Percentiles rank a stretch among this genome's conserved stretches.
Conservation (phyloP, 2,113 vertebrate genomes). For the Mesocricetus auratus region DNA sequence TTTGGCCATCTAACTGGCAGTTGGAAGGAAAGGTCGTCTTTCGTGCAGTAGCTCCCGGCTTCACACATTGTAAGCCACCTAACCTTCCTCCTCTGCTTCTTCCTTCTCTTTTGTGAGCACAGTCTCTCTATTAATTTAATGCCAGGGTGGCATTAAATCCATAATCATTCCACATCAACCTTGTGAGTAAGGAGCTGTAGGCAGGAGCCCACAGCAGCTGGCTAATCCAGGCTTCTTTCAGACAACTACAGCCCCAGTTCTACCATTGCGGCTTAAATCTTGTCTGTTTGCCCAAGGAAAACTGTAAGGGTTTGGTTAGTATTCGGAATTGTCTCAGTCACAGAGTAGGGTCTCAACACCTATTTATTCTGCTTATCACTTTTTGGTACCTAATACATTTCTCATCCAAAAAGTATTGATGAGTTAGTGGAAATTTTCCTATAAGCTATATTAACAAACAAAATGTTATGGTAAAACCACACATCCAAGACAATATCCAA, state of each 20-base stretch:
- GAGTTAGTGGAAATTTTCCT: not conserved
- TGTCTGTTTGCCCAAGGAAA: not conserved
- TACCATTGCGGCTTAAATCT: not conserved
- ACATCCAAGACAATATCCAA: not conserved
- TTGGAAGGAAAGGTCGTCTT: not conserved
- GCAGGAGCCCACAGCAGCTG: not conserved
- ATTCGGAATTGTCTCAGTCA: not conserved
- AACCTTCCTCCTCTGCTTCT: not conserved
- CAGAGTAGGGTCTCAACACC: not conserved
- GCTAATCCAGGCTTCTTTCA: not conserved
- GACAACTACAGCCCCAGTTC: no score
- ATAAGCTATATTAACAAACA: slow-evolving; percentile 6
- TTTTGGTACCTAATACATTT: not conserved
- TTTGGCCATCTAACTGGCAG: not conserved
- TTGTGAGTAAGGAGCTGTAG: not conserved
- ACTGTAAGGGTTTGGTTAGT: not conserved
- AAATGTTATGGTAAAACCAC: not conserved
- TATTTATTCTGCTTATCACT: not conserved
- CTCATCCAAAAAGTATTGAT: not conserved
- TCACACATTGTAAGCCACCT: not conserved
- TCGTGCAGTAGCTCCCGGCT: not conserved
- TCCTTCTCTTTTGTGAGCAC: not conserved
- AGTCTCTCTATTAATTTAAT: not conserved
- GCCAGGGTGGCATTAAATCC: no score
- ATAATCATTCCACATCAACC: not conserved